Evolutionary conservation across 92 coral and sea anemone genomes (phyloP).

Genomic region (Micromussa lordhowensis): DNA sequence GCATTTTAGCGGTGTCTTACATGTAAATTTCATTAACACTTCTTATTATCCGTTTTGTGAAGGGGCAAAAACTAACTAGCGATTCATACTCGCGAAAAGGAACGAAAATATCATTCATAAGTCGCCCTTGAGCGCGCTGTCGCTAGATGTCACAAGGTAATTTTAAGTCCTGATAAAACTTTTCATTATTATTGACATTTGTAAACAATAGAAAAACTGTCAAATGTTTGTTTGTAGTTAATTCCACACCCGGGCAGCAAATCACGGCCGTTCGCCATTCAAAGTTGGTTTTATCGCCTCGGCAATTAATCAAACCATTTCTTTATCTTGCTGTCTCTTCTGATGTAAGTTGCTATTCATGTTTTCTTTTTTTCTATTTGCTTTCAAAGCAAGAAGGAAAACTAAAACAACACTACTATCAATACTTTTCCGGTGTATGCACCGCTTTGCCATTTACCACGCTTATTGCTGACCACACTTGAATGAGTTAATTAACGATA

Average conservation of each 20-base stretch:
- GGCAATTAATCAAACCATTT: slow-evolving; percentile 74
- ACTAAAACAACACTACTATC: slow-evolving; percentile 78
- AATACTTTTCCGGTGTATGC: slow-evolving; percentile 84
- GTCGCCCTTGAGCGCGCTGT: slow-evolving; percentile 7
- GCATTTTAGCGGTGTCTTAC: background rate
- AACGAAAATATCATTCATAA: background rate
- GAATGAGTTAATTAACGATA: slow-evolving; percentile 74
- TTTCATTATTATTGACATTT: slow-evolving; percentile 56
- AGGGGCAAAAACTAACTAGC: background rate
- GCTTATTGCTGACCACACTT: slow-evolving; percentile 70
- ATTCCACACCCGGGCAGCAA: slow-evolving; percentile 66
- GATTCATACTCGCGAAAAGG: background rate
- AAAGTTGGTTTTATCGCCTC: slow-evolving; percentile 50
- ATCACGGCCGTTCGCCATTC: slow-evolving; percentile 27
- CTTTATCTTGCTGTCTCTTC: slow-evolving; percentile 68
- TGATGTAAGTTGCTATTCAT: slow-evolving; percentile 60
- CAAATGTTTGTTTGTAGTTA: slow-evolving; percentile 56
- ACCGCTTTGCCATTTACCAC: slow-evolving; percentile 51
- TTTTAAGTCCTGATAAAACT: slow-evolving; percentile 55
- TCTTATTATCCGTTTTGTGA: background rate
- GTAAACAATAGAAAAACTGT: slow-evolving; percentile 54
- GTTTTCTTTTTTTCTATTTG: slow-evolving; percentile 78
- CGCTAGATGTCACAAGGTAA: slow-evolving; percentile 36
- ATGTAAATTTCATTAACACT: background rate
- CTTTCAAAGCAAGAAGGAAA: slow-evolving; percentile 72